Evolutionary conservation across 2,797 vertebrate genomes (phyloP).

Genomic region (Melanogrammus aeglefinus): DNA sequence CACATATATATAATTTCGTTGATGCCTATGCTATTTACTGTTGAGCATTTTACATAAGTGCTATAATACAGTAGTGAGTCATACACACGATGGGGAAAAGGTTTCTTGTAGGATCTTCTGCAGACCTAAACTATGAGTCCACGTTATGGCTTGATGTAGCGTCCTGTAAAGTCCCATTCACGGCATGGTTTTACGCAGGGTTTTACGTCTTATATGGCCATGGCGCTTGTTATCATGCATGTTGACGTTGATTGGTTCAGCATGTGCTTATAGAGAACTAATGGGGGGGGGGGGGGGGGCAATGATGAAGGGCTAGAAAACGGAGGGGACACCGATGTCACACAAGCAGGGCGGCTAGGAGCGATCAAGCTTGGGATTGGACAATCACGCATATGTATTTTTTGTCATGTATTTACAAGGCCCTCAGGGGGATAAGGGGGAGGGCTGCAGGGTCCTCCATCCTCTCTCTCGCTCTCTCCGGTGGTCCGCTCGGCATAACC

Average conservation of each 20-base stretch:
- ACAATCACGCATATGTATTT: not conserved
- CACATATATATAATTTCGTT: slow-evolving; percentile 41
- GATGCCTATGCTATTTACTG: slow-evolving; percentile 45
- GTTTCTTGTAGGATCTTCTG: slow-evolving; percentile 25
- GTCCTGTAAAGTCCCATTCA: slow-evolving; percentile 25
- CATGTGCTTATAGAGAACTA: slow-evolving; percentile 48
- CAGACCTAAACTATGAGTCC: slow-evolving; percentile 41
- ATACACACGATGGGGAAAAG: slow-evolving; percentile 9
- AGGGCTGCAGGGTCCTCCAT: slow-evolving; percentile 23
- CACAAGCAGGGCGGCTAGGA: slow-evolving; percentile 10
- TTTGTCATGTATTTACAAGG: not conserved
- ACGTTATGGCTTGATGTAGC: slow-evolving; percentile 32
- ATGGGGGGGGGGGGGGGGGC: no score
- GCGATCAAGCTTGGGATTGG: slow-evolving; percentile 20
- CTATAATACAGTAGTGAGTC: slow-evolving; percentile 30
- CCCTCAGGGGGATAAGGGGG: not conserved
- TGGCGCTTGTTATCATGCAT: slow-evolving; percentile 66
- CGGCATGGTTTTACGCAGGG: slow-evolving; percentile 13
- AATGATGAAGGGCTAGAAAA: not conserved
- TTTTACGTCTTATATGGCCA: slow-evolving; percentile 53
- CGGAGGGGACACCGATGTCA: slow-evolving; percentile 25
- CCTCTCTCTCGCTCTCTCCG: slow-evolving; percentile 20
- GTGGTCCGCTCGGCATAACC: slow-evolving; percentile 33
- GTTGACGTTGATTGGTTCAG: slow-evolving; percentile 43
- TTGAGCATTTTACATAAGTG: slow-evolving; percentile 49